Evolutionary conservation across 2,797 vertebrate genomes (phyloP), one percentile per base, ranked within the genome.

Genomic region (Oreortyx pictus): DNA sequence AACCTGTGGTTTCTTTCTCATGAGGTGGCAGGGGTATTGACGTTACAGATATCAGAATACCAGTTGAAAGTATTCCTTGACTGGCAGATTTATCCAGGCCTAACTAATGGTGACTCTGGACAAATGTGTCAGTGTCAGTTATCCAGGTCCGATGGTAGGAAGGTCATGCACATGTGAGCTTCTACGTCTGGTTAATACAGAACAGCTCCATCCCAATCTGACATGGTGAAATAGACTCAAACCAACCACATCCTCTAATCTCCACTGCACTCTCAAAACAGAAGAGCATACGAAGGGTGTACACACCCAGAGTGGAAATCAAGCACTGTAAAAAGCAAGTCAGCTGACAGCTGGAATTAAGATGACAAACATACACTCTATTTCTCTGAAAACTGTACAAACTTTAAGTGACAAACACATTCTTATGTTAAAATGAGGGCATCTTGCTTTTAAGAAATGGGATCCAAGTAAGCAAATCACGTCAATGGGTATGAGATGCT

Each of bases 1-100:
- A 93, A 82, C 64, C 87, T 52, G 29, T 49, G 46, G 50, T 39
- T 93, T 68, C 35, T 33, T 62, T 90, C 75, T 83, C 66, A 54
- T 35, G 18, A 90, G 86, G 25, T 7, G 8, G 46, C 47, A 54
- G 44, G 11, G 31, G 35, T 68, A 43, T 17, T 62, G 57, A 39
- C 81, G 31, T 56, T 62, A 20, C 29, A 56, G 80, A 46, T 68
- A 86, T 0, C 10, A 43, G 20, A 90, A 67, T 12, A 73, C 19
- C 16, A 73, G 13, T 11, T 82, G 44, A 80, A 91, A 66, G 17
- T 13, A 22, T 46, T 78, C 65, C 35, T 74, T 75, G 49, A 49
- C 35, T 27, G 22, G 6, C 19, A 70, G 24, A 57, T 82, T 67
- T 49, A 80, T 61, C 33, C 52, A 50, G 52, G 24, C 43, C 10